Evolutionary conservation across 2,888 invertebrate species (phyloP).

Genomic region (Eustalomyia histrio): DNA sequence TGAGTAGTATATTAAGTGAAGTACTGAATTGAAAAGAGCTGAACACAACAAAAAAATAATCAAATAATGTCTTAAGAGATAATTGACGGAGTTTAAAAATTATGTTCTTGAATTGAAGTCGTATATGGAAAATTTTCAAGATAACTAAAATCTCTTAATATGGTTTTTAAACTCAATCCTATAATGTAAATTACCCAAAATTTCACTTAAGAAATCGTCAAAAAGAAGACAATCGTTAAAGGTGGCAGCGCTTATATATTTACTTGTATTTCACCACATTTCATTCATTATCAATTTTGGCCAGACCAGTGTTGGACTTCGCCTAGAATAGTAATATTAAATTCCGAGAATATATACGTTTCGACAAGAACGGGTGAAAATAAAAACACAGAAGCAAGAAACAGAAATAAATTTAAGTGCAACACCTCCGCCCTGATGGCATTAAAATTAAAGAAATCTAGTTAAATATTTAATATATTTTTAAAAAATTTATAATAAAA

Average conservation of each 20-base stretch:
- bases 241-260: neutral
- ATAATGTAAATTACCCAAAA: no score
- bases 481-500: slow-evolving; percentile 55
- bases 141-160: no score
- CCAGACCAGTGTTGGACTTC: slow-evolving; percentile 56
- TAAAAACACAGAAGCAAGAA: slow-evolving; percentile 50
- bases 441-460: slow-evolving; percentile 71
- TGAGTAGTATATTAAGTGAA: no score
- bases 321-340: slow-evolving; percentile 41
- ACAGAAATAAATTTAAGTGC: slow-evolving; percentile 38
- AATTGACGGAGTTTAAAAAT: no score
- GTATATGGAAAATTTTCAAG: no score
- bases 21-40: no score
- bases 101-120: no score
- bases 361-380: slow-evolving; percentile 44
- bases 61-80: no score
- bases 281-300: slow-evolving; percentile 51
- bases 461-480: slow-evolving; percentile 67
- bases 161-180: no score
- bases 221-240: no score
- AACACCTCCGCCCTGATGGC: slow-evolving; percentile 76
- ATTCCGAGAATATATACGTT: slow-evolving; percentile 36
- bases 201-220: no score
- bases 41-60: no score
- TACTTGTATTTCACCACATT: slow-evolving; percentile 33